phyloP scores from a whole-genome alignment of 2,113 vertebrate species.

The Ardeotis arabs region DNA sequence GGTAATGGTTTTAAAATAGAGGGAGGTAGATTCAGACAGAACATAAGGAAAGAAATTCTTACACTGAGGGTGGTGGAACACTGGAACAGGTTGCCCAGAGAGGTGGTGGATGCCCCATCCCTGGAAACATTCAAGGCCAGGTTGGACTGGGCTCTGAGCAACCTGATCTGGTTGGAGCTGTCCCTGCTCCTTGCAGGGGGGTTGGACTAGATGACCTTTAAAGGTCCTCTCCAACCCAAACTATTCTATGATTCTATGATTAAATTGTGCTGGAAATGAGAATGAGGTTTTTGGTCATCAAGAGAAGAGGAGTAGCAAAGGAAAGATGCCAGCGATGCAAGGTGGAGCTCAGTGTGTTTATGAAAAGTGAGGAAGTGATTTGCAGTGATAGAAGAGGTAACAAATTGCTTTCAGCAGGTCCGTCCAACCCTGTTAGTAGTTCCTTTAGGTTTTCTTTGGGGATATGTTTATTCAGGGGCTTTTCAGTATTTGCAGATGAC shows the following conservation, averaged over 20 bases:
- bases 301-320: background rate
- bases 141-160: too few species aligned
- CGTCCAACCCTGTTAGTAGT: background rate
- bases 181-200: too few species aligned
- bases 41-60: too few species aligned
- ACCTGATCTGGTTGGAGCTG: too few species aligned
- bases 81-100: too few species aligned
- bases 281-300: background rate
- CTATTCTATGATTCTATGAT: background rate
- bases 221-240: too few species aligned
- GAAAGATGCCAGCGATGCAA: background rate
- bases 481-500: background rate
- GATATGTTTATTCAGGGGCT: fast-evolving
- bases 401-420: background rate
- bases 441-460: background rate
- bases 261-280: background rate
- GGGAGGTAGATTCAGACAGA: too few species aligned
- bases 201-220: too few species aligned
- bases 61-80: too few species aligned
- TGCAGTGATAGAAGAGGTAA: background rate
- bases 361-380: background rate
- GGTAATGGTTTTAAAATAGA: too few species aligned
- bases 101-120: too few species aligned
- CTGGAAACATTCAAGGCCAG: too few species aligned
- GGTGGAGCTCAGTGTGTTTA: background rate